These are phyloP conservation scores for Lytechinus variegatus DNA, from an alignment of 35 echinoderm and acorn worm species.

Conservation along the genomic window DNA sequence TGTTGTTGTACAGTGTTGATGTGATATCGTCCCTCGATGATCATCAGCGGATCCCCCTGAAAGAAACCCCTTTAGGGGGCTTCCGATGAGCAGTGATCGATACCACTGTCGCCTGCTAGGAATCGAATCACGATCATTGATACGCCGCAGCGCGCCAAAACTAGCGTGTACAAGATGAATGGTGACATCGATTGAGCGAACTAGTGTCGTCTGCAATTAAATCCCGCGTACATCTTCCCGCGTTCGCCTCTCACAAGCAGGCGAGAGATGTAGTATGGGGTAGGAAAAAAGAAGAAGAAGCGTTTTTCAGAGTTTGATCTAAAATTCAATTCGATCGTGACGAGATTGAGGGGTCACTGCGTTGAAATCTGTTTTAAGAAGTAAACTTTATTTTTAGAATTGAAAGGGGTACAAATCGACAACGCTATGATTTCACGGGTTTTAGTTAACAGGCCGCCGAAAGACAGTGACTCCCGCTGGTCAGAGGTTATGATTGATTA, in stretches of 20 bases:
- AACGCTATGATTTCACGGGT: neutral
- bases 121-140: conserved; percentile 15
- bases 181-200: conserved; percentile 12
- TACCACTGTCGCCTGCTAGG: conserved; percentile 16
- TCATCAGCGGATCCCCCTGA: neutral
- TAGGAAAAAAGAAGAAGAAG: neutral
- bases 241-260: neutral
- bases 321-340: neutral
- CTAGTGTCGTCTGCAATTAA: conserved; percentile 32
- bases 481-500: neutral
- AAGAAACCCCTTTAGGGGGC: neutral
- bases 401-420: neutral
- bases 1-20: neutral
- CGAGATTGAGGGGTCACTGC: neutral
- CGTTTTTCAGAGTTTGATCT: neutral
- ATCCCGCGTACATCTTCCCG: neutral
- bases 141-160: conserved; percentile 29
- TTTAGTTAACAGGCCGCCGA: neutral
- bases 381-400: neutral
- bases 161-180: conserved; percentile 17
- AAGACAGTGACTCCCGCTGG: neutral
- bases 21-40: neutral
- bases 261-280: neutral
- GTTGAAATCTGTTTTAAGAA: neutral
- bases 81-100: neutral